phyloP scores from a whole-genome alignment of 2,797 vertebrate genomes.

The Cynodonichthys magdalenae region DNA sequence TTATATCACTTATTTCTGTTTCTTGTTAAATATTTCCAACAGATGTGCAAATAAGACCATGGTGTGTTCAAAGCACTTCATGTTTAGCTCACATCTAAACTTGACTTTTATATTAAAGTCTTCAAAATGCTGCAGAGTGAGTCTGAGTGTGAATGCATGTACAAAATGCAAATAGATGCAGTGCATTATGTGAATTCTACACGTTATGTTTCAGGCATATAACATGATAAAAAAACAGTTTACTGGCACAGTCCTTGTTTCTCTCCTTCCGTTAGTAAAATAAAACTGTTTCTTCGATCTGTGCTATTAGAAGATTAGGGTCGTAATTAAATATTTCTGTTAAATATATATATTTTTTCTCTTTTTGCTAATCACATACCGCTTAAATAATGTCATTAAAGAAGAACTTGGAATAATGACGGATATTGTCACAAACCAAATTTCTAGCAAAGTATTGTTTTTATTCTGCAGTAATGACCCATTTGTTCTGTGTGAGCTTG shows the following conservation, averaged over 20 bases:
- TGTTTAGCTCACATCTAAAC: too few relatives aligned
- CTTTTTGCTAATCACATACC: not conserved
- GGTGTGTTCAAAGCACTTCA: too few relatives aligned
- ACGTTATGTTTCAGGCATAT: too few relatives aligned
- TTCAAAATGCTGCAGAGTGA: too few relatives aligned
- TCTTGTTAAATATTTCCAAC: too few relatives aligned
- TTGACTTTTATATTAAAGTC: too few relatives aligned
- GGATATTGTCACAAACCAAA: not conserved
- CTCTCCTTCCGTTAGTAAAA: not conserved
- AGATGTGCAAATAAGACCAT: too few relatives aligned
- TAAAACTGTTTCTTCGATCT: slow-evolving; percentile 4
- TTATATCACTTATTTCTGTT: too few relatives aligned
- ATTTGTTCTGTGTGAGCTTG: slow-evolving; percentile 9
- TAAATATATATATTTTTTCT: not conserved
- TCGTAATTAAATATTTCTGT: slow-evolving; percentile 1
- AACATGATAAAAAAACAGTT: too few relatives aligned
- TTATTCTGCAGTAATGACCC: slow-evolving; percentile 22
- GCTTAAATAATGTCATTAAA: not conserved
- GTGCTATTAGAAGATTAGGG: not conserved
- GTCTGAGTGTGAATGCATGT: too few relatives aligned
- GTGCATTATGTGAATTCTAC: too few relatives aligned
- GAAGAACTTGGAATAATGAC: not conserved
- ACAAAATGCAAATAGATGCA: too few relatives aligned
- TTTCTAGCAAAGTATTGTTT: slow-evolving; percentile 12
- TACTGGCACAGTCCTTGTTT: not conserved